Conservation (phyloP, 2,888 invertebrate species). For the Lysandra coridon region DNA sequence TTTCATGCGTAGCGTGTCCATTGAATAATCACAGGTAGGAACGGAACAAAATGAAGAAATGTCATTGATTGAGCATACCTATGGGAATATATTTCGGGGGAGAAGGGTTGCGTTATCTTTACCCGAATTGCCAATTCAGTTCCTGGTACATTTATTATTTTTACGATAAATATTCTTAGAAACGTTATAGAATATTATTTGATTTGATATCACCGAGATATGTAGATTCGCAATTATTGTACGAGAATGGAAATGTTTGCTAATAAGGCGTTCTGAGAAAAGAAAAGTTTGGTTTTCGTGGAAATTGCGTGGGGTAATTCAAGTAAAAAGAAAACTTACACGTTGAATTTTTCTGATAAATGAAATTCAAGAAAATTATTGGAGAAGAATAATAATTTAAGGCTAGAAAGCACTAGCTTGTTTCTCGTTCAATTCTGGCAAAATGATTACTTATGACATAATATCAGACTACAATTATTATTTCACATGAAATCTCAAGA, state of each 20-base stretch:
- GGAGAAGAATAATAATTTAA: too few relatives aligned
- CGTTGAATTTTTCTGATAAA: background rate
- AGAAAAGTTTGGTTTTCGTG: background rate
- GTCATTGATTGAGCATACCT: slow-evolving; percentile 78
- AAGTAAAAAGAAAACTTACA: background rate
- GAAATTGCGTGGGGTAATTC: background rate
- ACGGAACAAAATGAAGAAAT: slow-evolving; percentile 58
- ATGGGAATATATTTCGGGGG: slow-evolving; percentile 71
- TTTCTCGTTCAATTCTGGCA: too few relatives aligned
- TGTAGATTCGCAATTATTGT: background rate
- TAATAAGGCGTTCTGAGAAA: background rate
- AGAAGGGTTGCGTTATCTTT: slow-evolving; percentile 55
- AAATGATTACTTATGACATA: too few relatives aligned
- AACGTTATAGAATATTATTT: slow-evolving; percentile 25
- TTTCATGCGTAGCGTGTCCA: background rate
- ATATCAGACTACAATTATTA: too few relatives aligned
- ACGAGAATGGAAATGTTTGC: background rate
- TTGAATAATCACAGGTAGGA: slow-evolving; percentile 44
- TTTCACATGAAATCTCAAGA: too few relatives aligned
- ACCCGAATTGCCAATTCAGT: slow-evolving; percentile 65
- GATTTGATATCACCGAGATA: slow-evolving; percentile 11
- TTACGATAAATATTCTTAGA: slow-evolving; percentile 27
- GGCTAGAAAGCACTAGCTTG: too few relatives aligned
- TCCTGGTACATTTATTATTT: slow-evolving; percentile 37
- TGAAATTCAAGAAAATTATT: too few relatives aligned